Evolutionary conservation across 2,797 vertebrate species (phyloP), one percentile per base, ranked within the genome.

Genomic region (Capromys pilorides): DNA sequence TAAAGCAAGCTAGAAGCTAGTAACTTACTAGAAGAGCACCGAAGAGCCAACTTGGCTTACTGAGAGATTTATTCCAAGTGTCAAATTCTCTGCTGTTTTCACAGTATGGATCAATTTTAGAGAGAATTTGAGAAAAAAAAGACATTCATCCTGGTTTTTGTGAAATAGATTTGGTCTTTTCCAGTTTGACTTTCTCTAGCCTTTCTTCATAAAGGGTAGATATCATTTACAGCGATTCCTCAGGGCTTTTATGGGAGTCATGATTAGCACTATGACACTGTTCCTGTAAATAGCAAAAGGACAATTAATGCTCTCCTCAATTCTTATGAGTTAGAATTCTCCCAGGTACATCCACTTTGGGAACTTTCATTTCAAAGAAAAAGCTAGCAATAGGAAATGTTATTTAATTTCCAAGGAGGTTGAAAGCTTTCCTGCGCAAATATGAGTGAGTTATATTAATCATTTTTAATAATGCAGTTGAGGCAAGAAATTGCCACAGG

Each of bases 341-440:
- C 71, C 61, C 36, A 95, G 69, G 71, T 96, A 83, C 49, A 94
- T 82, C 86, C 94, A 93, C 41, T 90, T 77, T 2, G 0, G 61
- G 49, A 88, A 93, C 33, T 79, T 91, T 84, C 36, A 81, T 93
- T 95, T 95, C 33, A 94, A 96, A 95, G 82, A 77, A 96, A 93
- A 95, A 91, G 51, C 18, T 36, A 21, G 93, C 81, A 93, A 86
- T 95, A 92, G 66, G 62, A 95, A 97, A 93, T 59, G 90, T 93
- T 86, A 86, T 97, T 98, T 97, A 97, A 97, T 97, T 98, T 98
- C 96, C 81, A 96, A 49, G 5, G 21, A 94, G 75, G 75, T 90
- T 81, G 62, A 87, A 95, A 97, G 41, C 12, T 91, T 94, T 92
- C 22, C 39, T 93, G 85, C 82, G 59, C 28, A 96, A 94, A 31